phyloP scores from a whole-genome alignment of 1,140 invertebrate species.

The Sitobion miscanthi region DNA sequence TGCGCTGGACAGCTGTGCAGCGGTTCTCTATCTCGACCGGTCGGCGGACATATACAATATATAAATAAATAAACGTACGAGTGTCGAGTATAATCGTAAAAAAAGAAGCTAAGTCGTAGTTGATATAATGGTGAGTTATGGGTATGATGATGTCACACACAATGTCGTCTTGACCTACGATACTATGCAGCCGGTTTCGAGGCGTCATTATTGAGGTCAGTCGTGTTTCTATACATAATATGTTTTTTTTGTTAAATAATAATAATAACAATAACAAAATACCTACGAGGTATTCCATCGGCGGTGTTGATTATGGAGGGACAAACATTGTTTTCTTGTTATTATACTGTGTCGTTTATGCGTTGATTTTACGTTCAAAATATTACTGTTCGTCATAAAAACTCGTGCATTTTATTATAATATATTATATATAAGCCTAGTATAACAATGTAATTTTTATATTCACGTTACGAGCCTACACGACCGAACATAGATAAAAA shows the following conservation, averaged over 20 bases:
- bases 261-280: neutral
- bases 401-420: neutral
- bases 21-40: neutral
- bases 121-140: neutral
- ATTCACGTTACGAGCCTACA: neutral
- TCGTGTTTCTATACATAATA: neutral
- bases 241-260: neutral
- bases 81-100: neutral
- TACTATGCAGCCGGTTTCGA: constrained; percentile 2
- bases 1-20: neutral
- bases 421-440: too few relatives aligned
- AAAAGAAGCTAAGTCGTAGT: neutral
- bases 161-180: constrained; percentile 30
- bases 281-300: neutral
- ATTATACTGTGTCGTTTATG: too few relatives aligned
- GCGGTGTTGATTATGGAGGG: neutral
- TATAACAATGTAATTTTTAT: too few relatives aligned
- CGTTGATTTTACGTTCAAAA: neutral
- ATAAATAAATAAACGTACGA: too few relatives aligned
- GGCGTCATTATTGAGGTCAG: neutral
- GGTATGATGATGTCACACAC: neutral
- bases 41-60: neutral
- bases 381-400: neutral
- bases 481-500: neutral
- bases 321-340: neutral